Percentiles rank a stretch among this genome's conserved stretches.
Conservation (phyloP, 2,797 vertebrate species). For the Margarornis squamiger region DNA sequence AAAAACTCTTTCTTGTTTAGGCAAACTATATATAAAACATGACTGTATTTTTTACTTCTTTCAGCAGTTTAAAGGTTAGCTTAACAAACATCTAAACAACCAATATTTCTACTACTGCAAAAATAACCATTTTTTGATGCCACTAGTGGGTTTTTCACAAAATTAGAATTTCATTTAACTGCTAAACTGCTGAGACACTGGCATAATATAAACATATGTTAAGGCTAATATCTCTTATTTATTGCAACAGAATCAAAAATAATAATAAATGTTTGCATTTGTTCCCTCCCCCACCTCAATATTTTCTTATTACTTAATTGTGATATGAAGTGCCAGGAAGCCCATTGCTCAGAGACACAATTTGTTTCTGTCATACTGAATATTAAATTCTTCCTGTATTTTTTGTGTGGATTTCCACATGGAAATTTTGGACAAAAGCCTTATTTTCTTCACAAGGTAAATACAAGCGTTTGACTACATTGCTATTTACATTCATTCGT, state of each 20-base stretch:
- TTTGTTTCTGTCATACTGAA: background rate
- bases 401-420: background rate
- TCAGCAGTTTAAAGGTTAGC: background rate
- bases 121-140: background rate
- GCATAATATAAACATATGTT: background rate
- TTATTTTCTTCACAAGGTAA: background rate
- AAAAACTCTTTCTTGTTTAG: background rate
- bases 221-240: background rate
- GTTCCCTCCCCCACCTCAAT: background rate
- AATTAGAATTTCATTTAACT: background rate
- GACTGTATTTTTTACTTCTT: background rate
- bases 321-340: background rate
- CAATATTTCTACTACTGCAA: background rate
- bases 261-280: background rate
- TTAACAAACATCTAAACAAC: background rate
- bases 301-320: background rate
- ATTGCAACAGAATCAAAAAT: background rate
- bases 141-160: background rate
- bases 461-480: background rate
- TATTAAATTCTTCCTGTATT: background rate
- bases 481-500: background rate
- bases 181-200: background rate
- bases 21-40: background rate
- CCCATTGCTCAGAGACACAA: background rate
- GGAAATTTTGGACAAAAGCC: background rate